These are phyloP conservation scores for Lophura nycthemera DNA, from an alignment of 2,113 vertebrate species.

Conservation along the genomic window DNA sequence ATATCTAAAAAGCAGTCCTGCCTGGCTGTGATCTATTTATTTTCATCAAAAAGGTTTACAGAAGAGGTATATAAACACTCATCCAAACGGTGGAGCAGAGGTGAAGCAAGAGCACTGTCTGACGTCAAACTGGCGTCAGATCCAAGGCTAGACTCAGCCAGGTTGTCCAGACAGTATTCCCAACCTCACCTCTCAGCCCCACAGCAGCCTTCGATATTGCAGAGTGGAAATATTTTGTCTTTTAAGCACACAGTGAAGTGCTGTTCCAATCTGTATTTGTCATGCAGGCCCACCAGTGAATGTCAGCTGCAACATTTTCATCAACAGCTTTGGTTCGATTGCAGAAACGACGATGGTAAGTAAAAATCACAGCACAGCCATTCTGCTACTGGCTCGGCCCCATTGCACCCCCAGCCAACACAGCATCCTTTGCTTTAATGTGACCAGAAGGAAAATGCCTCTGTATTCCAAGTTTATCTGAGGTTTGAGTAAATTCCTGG, in stretches of 20 bases:
- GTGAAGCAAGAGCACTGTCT: background rate
- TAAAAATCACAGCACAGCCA: conserved; percentile 42
- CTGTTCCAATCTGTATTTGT: conserved; percentile 63
- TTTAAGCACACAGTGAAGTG: background rate
- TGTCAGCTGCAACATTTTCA: conserved; percentile 99
- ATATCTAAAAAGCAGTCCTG: background rate
- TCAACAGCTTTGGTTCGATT: conserved; percentile 99
- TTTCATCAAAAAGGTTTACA: background rate
- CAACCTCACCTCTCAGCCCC: background rate
- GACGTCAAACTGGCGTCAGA: background rate
- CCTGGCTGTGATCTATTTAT: background rate
- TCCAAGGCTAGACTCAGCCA: rapidly evolving
- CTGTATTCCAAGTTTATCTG: background rate
- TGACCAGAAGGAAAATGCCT: background rate
- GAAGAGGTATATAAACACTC: background rate
- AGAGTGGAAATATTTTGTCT: background rate
- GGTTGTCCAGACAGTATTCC: background rate
- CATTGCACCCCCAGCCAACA: background rate
- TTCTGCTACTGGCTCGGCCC: background rate
- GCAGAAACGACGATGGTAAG: conserved; percentile 99
- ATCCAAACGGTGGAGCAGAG: background rate
- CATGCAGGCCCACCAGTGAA: conserved; percentile 94
- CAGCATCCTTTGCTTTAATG: background rate
- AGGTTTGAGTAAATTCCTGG: background rate
- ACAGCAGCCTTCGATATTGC: background rate